Percentiles rank a stretch among this genome's conserved stretches.
These are phyloP conservation scores for Rachycentron canadum DNA, from an alignment of 2,797 vertebrate genomes.

Conservation along the genomic window DNA sequence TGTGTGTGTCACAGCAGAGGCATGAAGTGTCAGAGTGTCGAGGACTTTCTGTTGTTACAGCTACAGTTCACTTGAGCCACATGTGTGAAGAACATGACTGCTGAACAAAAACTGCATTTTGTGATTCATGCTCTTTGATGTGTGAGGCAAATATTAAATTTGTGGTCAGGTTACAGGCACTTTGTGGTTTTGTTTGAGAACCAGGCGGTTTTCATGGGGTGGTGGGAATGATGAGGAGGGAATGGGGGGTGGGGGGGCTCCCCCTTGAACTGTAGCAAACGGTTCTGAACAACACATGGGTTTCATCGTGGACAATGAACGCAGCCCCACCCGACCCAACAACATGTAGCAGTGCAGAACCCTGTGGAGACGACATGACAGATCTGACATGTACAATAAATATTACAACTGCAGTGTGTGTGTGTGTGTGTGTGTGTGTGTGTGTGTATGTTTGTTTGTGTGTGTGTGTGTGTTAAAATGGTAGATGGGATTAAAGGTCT, in stretches of 20 bases:
- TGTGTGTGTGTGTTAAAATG: constrained; percentile 71
- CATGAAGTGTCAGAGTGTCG: background rate
- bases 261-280: constrained; percentile 62
- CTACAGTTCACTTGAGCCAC: constrained; percentile 51
- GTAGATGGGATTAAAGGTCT: constrained; percentile 82
- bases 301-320: constrained; percentile 64
- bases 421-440: constrained; percentile 23
- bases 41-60: constrained; percentile 32
- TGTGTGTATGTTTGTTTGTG: constrained; percentile 11
- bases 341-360: constrained; percentile 76
- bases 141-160: constrained; percentile 67
- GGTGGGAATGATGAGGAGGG: constrained; percentile 15
- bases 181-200: constrained; percentile 67
- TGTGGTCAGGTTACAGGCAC: constrained; percentile 68
- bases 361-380: constrained; percentile 77
- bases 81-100: constrained; percentile 58
- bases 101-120: constrained; percentile 59
- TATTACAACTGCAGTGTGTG: constrained; percentile 66
- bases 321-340: constrained; percentile 63
- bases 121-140: constrained; percentile 58
- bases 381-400: constrained; percentile 85
- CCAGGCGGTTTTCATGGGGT: constrained; percentile 52
- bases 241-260: background rate
- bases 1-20: background rate
- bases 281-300: constrained; percentile 70